These are phyloP conservation scores for Drosophila robusta DNA, from an alignment of 2,888 invertebrate genomes.

Conservation along the genomic window DNA sequence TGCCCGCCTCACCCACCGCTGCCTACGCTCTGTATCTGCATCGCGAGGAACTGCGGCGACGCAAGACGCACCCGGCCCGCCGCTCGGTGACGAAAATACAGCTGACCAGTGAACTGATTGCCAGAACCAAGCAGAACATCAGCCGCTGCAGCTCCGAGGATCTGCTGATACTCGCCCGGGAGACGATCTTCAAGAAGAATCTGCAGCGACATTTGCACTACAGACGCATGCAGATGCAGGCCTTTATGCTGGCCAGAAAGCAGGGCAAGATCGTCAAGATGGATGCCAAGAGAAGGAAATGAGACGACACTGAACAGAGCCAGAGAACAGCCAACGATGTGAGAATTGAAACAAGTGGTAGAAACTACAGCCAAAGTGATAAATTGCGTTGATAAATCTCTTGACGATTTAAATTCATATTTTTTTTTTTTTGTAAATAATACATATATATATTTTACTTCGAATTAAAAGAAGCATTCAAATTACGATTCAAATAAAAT, in stretches of 20 bases:
- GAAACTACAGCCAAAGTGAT: conserved; percentile 19
- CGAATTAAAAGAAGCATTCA: neutral
- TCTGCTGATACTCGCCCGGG: conserved; percentile 59
- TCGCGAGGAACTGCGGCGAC: conserved; percentile 60
- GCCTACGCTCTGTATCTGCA: conserved; percentile 66
- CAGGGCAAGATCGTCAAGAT: conserved; percentile 25
- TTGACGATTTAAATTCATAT: neutral
- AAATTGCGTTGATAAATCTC: neutral
- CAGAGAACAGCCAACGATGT: conserved; percentile 8
- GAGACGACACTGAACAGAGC: neutral
- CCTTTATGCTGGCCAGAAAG: conserved; percentile 39
- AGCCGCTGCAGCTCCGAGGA: conserved; percentile 63
- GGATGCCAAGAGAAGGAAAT: conserved; percentile 1
- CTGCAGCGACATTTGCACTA: conserved; percentile 62
- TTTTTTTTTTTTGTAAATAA: conserved; percentile 6
- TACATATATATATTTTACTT: neutral
- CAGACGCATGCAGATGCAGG: conserved; percentile 57
- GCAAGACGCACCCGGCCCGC: conserved; percentile 39
- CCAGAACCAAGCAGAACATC: conserved; percentile 64
- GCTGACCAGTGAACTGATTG: conserved; percentile 65
- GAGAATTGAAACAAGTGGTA: neutral
- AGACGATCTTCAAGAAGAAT: conserved; percentile 68
- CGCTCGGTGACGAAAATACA: conserved; percentile 61
- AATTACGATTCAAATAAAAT: neutral
- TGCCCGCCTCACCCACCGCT: conserved; percentile 50